Evolutionary conservation across 2,888 invertebrate genomes (phyloP).

Genomic region (Megastigmus dorsalis): DNA sequence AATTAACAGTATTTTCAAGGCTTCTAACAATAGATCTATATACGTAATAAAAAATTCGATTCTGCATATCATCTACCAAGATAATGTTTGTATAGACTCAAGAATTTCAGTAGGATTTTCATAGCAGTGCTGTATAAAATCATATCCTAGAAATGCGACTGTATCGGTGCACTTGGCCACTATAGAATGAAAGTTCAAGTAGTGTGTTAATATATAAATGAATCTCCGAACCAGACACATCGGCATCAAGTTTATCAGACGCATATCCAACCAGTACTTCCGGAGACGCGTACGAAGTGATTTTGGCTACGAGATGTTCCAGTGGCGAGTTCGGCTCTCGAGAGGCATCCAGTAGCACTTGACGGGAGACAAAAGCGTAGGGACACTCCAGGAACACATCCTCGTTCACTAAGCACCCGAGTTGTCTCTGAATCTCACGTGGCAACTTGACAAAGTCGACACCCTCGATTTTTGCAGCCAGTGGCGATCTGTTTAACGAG

Average conservation of each 20-base stretch:
- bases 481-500: conserved; percentile 52
- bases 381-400: conserved; percentile 70
- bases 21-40: too few species aligned
- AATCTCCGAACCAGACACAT: conserved; percentile 82
- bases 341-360: conserved; percentile 54
- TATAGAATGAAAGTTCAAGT: too few species aligned
- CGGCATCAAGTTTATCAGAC: conserved; percentile 78
- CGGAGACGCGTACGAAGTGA: conserved; percentile 57
- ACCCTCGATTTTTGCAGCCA: conserved; percentile 63
- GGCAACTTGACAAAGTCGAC: conserved; percentile 62
- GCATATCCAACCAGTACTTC: conserved; percentile 79
- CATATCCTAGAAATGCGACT: too few species aligned
- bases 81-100: too few species aligned
- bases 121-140: too few species aligned
- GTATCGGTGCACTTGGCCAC: too few species aligned
- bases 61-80: too few species aligned
- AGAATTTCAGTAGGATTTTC: too few species aligned
- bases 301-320: conserved; percentile 54
- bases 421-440: conserved; percentile 57
- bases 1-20: too few species aligned
- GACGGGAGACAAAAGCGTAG: conserved; percentile 65
- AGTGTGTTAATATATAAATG: too few species aligned
- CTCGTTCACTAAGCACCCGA: conserved; percentile 65
- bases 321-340: conserved; percentile 58
- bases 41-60: too few species aligned